Conservation (phyloP, 1,140 invertebrate genomes). For the Stegodyphus dumicola region DNA sequence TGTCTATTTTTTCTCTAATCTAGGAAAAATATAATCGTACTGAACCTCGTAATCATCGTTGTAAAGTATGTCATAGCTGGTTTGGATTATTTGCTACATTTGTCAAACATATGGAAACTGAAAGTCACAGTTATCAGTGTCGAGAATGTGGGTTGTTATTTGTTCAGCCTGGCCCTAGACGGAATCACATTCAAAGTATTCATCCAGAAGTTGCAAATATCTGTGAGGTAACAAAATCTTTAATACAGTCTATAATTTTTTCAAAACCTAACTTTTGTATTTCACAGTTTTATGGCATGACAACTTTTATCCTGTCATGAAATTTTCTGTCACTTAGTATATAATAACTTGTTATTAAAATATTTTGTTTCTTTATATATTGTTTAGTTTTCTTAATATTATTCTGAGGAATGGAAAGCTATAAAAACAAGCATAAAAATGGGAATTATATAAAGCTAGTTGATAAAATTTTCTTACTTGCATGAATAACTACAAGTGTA, state of each 20-base stretch:
- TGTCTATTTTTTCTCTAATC: neutral
- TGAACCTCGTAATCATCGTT: constrained; percentile 65
- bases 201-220: constrained; percentile 64
- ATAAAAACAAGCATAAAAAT: too few species aligned
- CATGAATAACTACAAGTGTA: too few species aligned
- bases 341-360: too few species aligned
- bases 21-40: constrained; percentile 65
- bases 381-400: too few species aligned
- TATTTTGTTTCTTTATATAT: too few species aligned
- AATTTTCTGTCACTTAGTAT: too few species aligned
- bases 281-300: neutral
- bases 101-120: constrained; percentile 65
- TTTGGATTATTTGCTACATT: constrained; percentile 65
- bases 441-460: too few species aligned
- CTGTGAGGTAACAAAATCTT: constrained; percentile 60
- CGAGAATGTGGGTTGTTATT: constrained; percentile 64
- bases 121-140: constrained; percentile 64
- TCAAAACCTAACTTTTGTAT: neutral
- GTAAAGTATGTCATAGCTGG: constrained; percentile 66
- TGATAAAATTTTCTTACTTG: too few species aligned
- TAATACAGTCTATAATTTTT: neutral
- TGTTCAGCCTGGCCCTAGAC: constrained; percentile 64
- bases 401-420: too few species aligned
- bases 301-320: too few species aligned
- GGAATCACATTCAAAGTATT: constrained; percentile 65